These are phyloP conservation scores for Molorchus minor DNA, from an alignment of 2,888 invertebrate genomes.

Conservation along the genomic window DNA sequence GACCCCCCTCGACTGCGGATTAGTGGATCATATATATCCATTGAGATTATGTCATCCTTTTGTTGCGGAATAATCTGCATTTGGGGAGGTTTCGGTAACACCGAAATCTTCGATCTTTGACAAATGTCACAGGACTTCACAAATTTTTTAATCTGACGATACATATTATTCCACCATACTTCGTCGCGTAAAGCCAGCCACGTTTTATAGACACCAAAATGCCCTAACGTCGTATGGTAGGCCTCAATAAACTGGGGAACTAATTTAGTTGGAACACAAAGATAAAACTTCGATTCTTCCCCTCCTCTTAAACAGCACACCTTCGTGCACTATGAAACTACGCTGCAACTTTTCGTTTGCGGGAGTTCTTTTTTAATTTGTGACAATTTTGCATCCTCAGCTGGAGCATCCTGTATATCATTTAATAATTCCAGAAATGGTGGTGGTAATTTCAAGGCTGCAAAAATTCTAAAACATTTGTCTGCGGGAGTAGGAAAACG, in stretches of 20 bases:
- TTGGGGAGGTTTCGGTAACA: conserved; percentile 9
- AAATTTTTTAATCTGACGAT: conserved; percentile 6
- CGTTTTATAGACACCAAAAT: conserved; percentile 13
- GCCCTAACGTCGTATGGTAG: conserved; percentile 2
- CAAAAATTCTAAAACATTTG: conserved; percentile 11
- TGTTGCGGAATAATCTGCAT: conserved; percentile 16
- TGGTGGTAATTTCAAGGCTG: too few species aligned
- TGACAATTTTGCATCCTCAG: neutral
- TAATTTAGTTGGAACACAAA: neutral
- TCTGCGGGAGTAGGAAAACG: conserved; percentile 20
- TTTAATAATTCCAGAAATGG: too few species aligned
- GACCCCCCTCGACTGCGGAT: conserved; percentile 9
- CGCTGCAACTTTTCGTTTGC: too few species aligned
- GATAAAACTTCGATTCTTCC: neutral
- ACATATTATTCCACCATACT: conserved; percentile 22
- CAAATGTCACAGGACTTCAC: conserved; percentile 9
- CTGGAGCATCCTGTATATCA: neutral
- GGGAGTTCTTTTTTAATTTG: too few species aligned
- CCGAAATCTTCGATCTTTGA: conserved; percentile 21
- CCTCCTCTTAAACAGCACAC: neutral
- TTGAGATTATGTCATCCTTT: neutral
- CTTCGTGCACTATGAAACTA: neutral
- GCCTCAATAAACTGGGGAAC: neutral
- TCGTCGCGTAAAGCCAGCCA: conserved; percentile 1
- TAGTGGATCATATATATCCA: conserved; percentile 16